Evolutionary conservation across 23 tunicate species (phyloP).

Genomic region (Halocynthia roretzi): DNA sequence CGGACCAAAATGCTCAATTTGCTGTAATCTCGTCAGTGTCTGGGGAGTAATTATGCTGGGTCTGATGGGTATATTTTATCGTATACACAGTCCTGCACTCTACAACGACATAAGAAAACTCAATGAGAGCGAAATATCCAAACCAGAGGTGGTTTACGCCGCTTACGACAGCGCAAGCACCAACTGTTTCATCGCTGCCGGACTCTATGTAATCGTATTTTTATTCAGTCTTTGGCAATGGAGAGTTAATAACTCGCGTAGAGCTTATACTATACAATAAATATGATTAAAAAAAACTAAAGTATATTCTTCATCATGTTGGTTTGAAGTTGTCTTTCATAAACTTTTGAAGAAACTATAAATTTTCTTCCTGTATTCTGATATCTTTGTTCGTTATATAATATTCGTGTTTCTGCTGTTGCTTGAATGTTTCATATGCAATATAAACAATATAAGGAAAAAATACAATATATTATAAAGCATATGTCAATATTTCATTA

Average conservation of each 20-base stretch:
- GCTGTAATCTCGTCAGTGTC: conserved; percentile 22
- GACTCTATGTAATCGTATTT: conserved; percentile 52
- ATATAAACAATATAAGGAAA: too few relatives aligned
- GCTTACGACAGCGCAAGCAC: conserved; percentile 36
- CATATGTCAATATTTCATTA: too few relatives aligned
- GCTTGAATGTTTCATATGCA: too few relatives aligned
- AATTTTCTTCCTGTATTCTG: too few relatives aligned
- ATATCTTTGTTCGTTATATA: too few relatives aligned
- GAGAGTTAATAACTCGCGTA: conserved; percentile 49
- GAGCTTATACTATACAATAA: conserved; percentile 61
- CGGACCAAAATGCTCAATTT: conserved; percentile 26
- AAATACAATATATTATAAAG: too few relatives aligned
- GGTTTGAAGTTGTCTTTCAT: too few relatives aligned
- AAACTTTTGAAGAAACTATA: too few relatives aligned
- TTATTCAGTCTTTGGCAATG: conserved; percentile 81
- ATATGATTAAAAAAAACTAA: not conserved
- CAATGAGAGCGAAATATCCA: conserved; percentile 14
- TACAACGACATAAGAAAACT: conserved; percentile 5
- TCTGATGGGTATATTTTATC: conserved; percentile 20
- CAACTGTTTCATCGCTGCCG: conserved; percentile 81
- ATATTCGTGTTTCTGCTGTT: too few relatives aligned
- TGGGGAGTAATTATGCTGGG: conserved; percentile 24
- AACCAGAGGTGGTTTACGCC: conserved; percentile 31
- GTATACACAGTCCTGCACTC: conserved; percentile 19
- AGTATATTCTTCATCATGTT: too few relatives aligned